These are phyloP conservation scores for Diacarnus erythraeanus DNA, from an alignment of 37 sponge, comb jelly and placozoan genomes.

Conservation along the genomic window DNA sequence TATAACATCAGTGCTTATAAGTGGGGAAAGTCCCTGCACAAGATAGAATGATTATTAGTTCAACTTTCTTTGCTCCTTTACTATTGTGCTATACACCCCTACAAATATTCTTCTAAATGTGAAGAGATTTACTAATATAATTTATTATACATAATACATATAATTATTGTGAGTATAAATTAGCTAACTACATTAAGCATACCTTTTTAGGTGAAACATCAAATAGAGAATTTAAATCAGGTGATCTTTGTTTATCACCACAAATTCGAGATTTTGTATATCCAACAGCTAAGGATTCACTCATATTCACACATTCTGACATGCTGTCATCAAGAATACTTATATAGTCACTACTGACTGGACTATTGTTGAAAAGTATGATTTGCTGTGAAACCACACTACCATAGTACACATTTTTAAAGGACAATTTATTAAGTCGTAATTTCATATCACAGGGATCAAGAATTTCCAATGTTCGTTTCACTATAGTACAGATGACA, in stretches of 20 bases:
- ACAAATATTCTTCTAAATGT: too few relatives aligned
- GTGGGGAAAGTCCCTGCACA: too few relatives aligned
- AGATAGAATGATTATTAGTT: too few relatives aligned
- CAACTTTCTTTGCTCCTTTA: too few relatives aligned
- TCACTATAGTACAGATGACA: neutral
- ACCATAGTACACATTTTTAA: slow-evolving; percentile 66
- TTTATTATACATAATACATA: too few relatives aligned
- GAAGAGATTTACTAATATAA: too few relatives aligned
- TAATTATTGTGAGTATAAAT: too few relatives aligned
- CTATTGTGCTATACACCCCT: too few relatives aligned
- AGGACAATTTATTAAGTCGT: slow-evolving; percentile 11
- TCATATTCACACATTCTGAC: slow-evolving; percentile 33
- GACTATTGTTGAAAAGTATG: slow-evolving; percentile 79
- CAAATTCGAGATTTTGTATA: too few relatives aligned
- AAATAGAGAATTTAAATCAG: slow-evolving; percentile 14
- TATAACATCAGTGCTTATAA: too few relatives aligned
- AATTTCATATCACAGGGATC: neutral
- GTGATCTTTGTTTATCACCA: slow-evolving; percentile 49
- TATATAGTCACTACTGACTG: slow-evolving; percentile 54
- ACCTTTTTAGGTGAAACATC: neutral
- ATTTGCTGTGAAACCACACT: slow-evolving; percentile 8
- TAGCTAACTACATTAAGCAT: too few relatives aligned
- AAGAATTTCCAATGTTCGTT: neutral
- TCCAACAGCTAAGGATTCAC: slow-evolving; percentile 16
- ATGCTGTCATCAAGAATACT: slow-evolving; percentile 42